Conservation (phyloP, 2,888 invertebrate species). For the Tromatobia lineatoria region DNA sequence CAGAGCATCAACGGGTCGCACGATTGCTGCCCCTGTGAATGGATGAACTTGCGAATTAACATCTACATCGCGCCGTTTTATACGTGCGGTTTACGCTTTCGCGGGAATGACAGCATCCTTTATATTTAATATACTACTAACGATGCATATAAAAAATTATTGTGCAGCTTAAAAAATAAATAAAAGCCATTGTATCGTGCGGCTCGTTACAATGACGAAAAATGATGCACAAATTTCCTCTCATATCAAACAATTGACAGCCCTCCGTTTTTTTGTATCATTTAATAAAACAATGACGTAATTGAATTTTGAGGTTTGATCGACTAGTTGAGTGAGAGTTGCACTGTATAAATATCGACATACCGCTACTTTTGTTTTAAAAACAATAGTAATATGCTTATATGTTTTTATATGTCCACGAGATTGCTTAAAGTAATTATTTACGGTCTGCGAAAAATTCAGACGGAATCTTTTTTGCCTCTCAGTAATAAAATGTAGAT, state of each 20-base stretch:
- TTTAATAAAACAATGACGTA: neutral
- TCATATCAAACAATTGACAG: too few species aligned
- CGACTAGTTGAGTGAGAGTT: neutral
- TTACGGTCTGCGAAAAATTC: too few species aligned
- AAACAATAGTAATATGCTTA: too few species aligned
- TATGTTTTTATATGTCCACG: too few species aligned
- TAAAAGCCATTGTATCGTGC: too few species aligned
- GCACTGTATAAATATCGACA: neutral
- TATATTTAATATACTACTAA: neutral
- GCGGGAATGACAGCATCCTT: conserved; percentile 5
- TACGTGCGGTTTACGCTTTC: conserved; percentile 29
- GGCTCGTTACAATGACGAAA: too few species aligned
- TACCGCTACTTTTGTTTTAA: neutral
- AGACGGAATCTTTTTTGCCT: too few species aligned
- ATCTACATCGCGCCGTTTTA: conserved; percentile 31
- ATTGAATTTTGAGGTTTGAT: neutral
- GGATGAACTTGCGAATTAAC: conserved; percentile 30
- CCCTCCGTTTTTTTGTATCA: too few species aligned
- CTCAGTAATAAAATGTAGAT: too few species aligned
- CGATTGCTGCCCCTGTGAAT: neutral
- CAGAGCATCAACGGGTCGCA: conserved; percentile 26
- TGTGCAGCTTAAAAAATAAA: too few species aligned
- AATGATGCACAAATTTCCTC: too few species aligned
- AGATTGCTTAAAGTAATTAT: too few species aligned
- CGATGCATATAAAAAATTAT: neutral